A percentile compares a stretch with the other conserved stretches of the same genome.
Conservation (phyloP, 2,797 vertebrate species). For the Diplodus puntazzo region DNA sequence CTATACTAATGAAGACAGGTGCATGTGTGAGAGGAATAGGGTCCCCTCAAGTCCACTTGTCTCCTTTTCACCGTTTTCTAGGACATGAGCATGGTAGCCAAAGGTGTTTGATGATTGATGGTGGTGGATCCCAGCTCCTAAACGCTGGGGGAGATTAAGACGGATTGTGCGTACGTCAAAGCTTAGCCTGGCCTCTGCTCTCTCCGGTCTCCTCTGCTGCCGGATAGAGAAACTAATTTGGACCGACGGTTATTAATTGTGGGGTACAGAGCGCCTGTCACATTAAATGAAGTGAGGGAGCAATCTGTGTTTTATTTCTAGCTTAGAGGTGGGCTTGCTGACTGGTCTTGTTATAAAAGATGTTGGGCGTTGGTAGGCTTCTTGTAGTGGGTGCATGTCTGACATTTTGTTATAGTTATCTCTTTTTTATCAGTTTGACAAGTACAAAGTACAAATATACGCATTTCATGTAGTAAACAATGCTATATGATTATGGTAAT, state of each 20-base stretch:
- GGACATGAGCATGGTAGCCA: constrained; percentile 34
- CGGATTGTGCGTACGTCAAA: constrained; percentile 63
- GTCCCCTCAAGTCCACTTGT: constrained; percentile 13
- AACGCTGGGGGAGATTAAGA: constrained; percentile 75
- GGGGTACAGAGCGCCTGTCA: constrained; percentile 59
- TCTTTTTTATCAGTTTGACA: constrained; percentile 17
- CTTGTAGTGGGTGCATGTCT: constrained; percentile 40
- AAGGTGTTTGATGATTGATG: constrained; percentile 72
- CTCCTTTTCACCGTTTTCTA: constrained; percentile 39
- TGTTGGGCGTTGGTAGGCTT: background rate
- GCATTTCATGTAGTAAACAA: background rate
- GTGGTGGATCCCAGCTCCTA: constrained; percentile 67
- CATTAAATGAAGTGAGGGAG: constrained; percentile 64
- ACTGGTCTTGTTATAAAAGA: constrained; percentile 63
- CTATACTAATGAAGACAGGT: constrained; percentile 35
- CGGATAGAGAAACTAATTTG: constrained; percentile 71
- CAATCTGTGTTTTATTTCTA: constrained; percentile 64
- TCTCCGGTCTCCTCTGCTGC: constrained; percentile 49
- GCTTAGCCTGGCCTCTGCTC: constrained; percentile 62
- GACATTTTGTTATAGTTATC: constrained; percentile 11
- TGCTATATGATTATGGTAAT: background rate
- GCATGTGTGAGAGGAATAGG: constrained; percentile 2
- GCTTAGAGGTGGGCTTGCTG: constrained; percentile 51
- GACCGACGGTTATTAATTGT: constrained; percentile 76
- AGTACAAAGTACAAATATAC: background rate